Base-by-base conservation (phyloP, 2,888 invertebrate species). In the Thera britannica region DNA sequence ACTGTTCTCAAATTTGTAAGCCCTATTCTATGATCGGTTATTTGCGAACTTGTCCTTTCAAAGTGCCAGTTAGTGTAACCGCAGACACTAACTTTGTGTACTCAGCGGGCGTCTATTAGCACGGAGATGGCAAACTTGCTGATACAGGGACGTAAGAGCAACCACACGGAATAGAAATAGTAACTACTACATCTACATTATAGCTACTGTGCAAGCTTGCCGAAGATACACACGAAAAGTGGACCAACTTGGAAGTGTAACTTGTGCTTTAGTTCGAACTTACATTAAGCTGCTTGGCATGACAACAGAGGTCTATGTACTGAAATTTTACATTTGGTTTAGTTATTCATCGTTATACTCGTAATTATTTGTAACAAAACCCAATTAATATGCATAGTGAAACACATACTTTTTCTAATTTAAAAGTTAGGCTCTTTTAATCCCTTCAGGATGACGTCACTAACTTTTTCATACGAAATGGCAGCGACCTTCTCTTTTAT, bases 31-130 rank as follows among this genome's bases (percentile, higher is more conserved):
- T 46, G 59, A 63, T 60, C 41, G 49, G 23, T 55, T 58, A 54
- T 62, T 63, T 60, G 52, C 56, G 44, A 62, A 52, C 44, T 56
- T 23, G 56, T 56, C 41, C 60, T 62, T 36, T 44, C 56, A 67
- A 63, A 63, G 63, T 56, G 51, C 61, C 52, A 64, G 61, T 64
- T 65, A 23, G 35, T 38, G 54, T 38, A 65, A 65, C 58, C 62
- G 54, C 54, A 62, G 44, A 52, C 23, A 62, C 55, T 56, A 69
- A 65, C 49, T 68, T 68, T 62, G 51, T 55, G 62, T 62, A 49
- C 62, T 56, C 58, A 65, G 34, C 62, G 46, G n/a, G 58, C 35
- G 54, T 70, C 71, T 66, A 75, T 54, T 67, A 74, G 70, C 61
- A 51, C 49, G 34, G 63, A 68, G 58, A 66, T 66, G 62, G 48